Evolutionary conservation across 2,797 vertebrate species (phyloP), one percentile per base, ranked within the genome.

Genomic region (Enteromius treurensis): DNA sequence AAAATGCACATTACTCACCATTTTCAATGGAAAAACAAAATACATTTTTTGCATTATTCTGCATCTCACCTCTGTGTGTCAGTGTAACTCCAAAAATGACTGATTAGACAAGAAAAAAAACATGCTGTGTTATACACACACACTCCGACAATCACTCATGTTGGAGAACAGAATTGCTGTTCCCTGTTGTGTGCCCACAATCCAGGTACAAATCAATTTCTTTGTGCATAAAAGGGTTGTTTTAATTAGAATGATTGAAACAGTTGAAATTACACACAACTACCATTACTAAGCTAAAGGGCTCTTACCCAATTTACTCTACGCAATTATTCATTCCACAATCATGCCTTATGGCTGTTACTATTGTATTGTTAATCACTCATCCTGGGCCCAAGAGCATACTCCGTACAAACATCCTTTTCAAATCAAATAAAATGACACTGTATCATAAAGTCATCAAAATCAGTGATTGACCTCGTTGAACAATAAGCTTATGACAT

Each of bases 181-280:
- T 58, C 47, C 68, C 8, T 23, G 4, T 17, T 23, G 40, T 2
- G 13, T n/a, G 40, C 19, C 26, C 42, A 64, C 5, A 19, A 29
- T 51, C 64, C 60, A 74, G 29, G 69, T 60, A 74, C 45, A 65
- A 81, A 65, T 64, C 58, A 47, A 62, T 17, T 17, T 17, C 40
- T 81, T 81, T 64, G 79, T 64, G 68, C 68, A 62, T 62, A 51
- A 74, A 64, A 64, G n/a, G n/a, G 21, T 65, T 4, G 21, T 65
- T 80, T 81, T 81, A 81, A 81, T 81, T 49, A 62, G 19, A 81
- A 49, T 81, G 58, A 65, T 40, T 64, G 67, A 8, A 42, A 47
- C 17, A 23, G 14, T 51, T 74, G 19, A 74, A 65, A 65, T 47
- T n/a, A 68, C 62, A 51, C 21, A 9, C 10, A 32, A 79, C 62